phyloP scores from a whole-genome alignment of 2,113 vertebrate genomes.

The Struthidea cinerea region DNA sequence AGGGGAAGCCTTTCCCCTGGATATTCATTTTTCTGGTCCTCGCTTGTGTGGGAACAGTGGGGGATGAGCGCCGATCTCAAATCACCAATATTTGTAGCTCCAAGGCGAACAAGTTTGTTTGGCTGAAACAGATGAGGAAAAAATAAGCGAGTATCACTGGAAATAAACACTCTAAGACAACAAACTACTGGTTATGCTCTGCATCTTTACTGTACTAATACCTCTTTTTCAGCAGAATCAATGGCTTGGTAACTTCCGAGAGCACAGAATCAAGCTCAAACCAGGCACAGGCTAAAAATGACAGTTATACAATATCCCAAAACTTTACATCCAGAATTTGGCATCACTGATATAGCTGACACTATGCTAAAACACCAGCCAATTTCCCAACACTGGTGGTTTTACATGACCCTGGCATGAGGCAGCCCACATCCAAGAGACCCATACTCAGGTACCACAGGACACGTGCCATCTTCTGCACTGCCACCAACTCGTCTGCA shows the following conservation, averaged over 20 bases:
- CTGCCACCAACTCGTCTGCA: background rate
- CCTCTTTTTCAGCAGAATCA: background rate
- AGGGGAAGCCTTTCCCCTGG: constrained; percentile 84
- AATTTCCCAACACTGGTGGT: background rate
- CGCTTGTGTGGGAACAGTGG: constrained; percentile 62
- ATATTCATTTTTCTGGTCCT: constrained; percentile 86
- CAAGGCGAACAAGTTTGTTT: constrained; percentile 59
- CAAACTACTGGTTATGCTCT: background rate
- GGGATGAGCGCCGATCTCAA: constrained; percentile 59
- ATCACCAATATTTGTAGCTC: constrained; percentile 74
- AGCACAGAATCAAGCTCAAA: background rate
- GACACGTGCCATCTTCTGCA: background rate
- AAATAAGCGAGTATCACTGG: background rate
- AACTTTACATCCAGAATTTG: background rate
- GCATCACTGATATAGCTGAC: accelerated
- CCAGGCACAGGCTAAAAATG: background rate
- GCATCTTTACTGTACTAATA: background rate
- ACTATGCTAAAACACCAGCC: accelerated
- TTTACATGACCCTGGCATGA: background rate
- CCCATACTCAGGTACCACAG: background rate
- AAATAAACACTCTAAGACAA: background rate
- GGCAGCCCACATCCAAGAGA: background rate
- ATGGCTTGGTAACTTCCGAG: background rate
- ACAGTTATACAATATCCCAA: background rate
- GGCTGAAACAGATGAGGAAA: constrained; percentile 74